A percentile compares a stretch with the other conserved stretches of the same genome.
Evolutionary conservation across 1,140 invertebrate species (phyloP).

Genomic region (Scaptomyza graminum): DNA sequence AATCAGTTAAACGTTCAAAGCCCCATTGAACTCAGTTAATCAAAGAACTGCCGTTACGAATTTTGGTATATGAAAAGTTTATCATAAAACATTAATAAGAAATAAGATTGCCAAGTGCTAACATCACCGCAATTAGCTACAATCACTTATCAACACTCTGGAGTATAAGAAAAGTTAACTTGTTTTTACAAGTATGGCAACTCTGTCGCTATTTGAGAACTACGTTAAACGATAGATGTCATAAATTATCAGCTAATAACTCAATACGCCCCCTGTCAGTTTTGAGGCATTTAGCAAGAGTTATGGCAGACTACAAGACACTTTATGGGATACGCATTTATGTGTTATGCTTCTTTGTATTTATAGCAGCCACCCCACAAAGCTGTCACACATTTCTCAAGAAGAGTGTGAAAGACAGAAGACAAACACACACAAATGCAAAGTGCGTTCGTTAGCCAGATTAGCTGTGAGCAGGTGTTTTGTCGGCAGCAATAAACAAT

Average conservation of each 20-base stretch:
- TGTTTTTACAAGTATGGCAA: slow-evolving; percentile 11
- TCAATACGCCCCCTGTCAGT: slow-evolving; percentile 55
- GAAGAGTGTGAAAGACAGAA: slow-evolving; percentile 7
- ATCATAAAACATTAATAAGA: no score
- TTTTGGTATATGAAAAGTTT: no score
- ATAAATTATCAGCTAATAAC: slow-evolving; percentile 66
- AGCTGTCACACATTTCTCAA: slow-evolving; percentile 22
- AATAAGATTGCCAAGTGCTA: no score
- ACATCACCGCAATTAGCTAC: no score
- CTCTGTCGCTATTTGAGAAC: not conserved
- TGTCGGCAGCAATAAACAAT: slow-evolving; percentile 35
- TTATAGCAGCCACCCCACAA: slow-evolving; percentile 1
- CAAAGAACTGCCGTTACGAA: no score
- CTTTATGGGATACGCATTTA: not conserved
- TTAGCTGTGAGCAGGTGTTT: slow-evolving; percentile 37
- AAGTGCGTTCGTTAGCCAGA: slow-evolving; percentile 26
- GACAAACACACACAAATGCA: slow-evolving; percentile 4
- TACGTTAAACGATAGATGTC: slow-evolving; percentile 39
- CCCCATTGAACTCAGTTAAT: no score
- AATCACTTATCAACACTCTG: no score
- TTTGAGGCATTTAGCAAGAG: slow-evolving; percentile 50
- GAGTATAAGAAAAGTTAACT: not conserved
- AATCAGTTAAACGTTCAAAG: no score
- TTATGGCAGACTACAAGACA: slow-evolving; percentile 40
- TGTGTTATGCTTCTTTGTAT: slow-evolving; percentile 20